Evolutionary conservation across 2,888 invertebrate genomes (phyloP), one percentile per base, ranked within the genome.

Genomic region (Himalopsyche tibetana): DNA sequence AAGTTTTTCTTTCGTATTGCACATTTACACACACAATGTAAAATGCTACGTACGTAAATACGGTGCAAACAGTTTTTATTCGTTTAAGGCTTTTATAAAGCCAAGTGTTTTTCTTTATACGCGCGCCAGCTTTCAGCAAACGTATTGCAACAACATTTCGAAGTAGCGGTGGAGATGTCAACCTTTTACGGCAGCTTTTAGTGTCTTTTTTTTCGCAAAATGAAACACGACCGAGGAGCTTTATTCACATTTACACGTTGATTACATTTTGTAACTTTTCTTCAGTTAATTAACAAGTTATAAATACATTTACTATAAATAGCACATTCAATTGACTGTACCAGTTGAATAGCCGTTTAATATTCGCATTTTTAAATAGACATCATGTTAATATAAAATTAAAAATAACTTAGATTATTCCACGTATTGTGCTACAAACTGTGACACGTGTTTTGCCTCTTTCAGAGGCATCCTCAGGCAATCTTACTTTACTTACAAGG

Each of bases 101-200:
- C 74, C 74, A 36, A 74, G 74, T 74, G 74, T 74, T 74, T 74
- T 74, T 74, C 74, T 74, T 74, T 74, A 74, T 74, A 74, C 74
- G 19, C 74, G 36, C 36, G 38, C 74, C 74, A 74, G 74, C 74
- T 38, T 74, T 74, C 74, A 28, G 15, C 74, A 36, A 74, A 74
- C 74, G 74, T 74, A 74, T 38, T 74, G 74, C 74, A 74, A 74
- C 74, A 74, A 74, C 74, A 74, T 74, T 74, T 12, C 38, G 5
- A 19, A 15, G 74, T 15, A 74, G 38, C 38, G 38, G 74, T 19
- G 74, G 36, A 28, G 36, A 74, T 36, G 74, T 74, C 74, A 74
- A 74, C 74, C 74, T 74, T 74, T 74, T 74, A 74, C 36, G 15
- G 6, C 74, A 36, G 28, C 15, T 74, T 38, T 15, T 38, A 38